Evolutionary conservation across 37 sponge, comb jelly and placozoan genomes (phyloP).

Genomic region (Crambe crambe): DNA sequence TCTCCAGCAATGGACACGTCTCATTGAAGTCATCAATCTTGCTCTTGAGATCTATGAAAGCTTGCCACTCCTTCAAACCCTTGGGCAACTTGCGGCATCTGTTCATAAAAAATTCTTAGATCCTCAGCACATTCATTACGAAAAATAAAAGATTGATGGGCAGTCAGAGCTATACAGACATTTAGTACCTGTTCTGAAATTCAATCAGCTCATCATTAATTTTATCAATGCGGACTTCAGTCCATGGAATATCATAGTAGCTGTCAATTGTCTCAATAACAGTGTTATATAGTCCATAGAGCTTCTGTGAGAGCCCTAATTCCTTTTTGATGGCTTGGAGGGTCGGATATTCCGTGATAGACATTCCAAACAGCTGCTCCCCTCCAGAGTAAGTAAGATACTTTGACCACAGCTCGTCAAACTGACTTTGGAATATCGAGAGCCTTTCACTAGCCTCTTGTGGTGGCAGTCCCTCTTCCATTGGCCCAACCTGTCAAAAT

Average conservation of each 20-base stretch:
- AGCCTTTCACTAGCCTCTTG: slow-evolving; percentile 93
- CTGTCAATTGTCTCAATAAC: slow-evolving; percentile 88
- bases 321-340: slow-evolving; percentile 76
- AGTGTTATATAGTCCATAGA: slow-evolving; percentile 89
- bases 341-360: slow-evolving; percentile 87
- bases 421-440: slow-evolving; percentile 83
- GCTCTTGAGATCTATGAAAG: slow-evolving; percentile 90
- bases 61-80: slow-evolving; percentile 97
- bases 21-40: slow-evolving; percentile 98
- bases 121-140: no score
- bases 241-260: slow-evolving; percentile 96
- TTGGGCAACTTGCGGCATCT: slow-evolving; percentile 98
- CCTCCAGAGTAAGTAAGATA: slow-evolving; percentile 93
- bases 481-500: slow-evolving; percentile 76
- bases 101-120: not conserved
- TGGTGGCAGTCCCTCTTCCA: slow-evolving; percentile 88
- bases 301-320: slow-evolving; percentile 93
- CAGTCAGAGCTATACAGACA: not conserved
- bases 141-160: not conserved
- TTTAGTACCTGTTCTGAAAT: slow-evolving; percentile 88
- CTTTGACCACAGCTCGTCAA: slow-evolving; percentile 92
- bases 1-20: slow-evolving; percentile 93
- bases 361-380: slow-evolving; percentile 93
- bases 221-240: slow-evolving; percentile 94
- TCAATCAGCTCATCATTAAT: slow-evolving; percentile 95